These are phyloP conservation scores for Catharus bicknelli DNA, from an alignment of 2,113 vertebrate genomes.

Conservation along the genomic window DNA sequence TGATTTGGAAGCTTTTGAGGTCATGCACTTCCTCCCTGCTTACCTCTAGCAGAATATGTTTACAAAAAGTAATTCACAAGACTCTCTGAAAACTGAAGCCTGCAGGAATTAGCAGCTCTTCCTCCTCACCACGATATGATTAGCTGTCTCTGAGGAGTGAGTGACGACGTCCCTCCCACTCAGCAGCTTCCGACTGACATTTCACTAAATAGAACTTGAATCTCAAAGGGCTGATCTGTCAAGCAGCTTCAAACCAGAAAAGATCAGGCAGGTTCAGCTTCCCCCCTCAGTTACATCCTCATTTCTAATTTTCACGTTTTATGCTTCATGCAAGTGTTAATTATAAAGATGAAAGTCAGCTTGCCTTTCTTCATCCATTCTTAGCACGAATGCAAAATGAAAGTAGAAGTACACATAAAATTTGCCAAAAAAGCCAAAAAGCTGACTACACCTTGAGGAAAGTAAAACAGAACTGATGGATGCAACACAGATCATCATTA, in stretches of 20 bases:
- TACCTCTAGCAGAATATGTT: background rate
- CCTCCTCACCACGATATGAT: background rate
- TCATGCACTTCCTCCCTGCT: fast-evolving
- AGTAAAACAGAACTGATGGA: background rate
- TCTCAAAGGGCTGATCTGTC: slow-evolving; percentile 44
- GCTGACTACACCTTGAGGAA: background rate
- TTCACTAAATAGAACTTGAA: slow-evolving; percentile 40
- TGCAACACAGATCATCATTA: background rate
- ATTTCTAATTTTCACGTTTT: slow-evolving; percentile 66
- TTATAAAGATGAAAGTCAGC: slow-evolving; percentile 67
- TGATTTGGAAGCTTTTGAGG: background rate
- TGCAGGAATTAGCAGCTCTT: slow-evolving; percentile 11
- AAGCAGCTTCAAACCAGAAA: slow-evolving; percentile 32
- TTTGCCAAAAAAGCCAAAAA: slow-evolving; percentile 33
- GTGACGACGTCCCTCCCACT: slow-evolving; percentile 40
- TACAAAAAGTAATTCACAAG: slow-evolving; percentile 1
- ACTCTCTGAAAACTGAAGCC: background rate
- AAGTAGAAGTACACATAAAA: slow-evolving; percentile 13
- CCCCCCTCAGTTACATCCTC: slow-evolving; percentile 4
- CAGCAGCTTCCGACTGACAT: slow-evolving; percentile 41
- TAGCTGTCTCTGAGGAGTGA: slow-evolving; percentile 46
- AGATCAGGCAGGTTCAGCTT: slow-evolving; percentile 55
- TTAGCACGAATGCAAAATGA: slow-evolving; percentile 42
- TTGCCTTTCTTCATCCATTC: slow-evolving; percentile 30
- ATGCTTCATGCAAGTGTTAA: slow-evolving; percentile 67